These are phyloP conservation scores for Harpagoxenus sublaevis DNA, from an alignment of 2,888 invertebrate genomes.

Conservation along the genomic window DNA sequence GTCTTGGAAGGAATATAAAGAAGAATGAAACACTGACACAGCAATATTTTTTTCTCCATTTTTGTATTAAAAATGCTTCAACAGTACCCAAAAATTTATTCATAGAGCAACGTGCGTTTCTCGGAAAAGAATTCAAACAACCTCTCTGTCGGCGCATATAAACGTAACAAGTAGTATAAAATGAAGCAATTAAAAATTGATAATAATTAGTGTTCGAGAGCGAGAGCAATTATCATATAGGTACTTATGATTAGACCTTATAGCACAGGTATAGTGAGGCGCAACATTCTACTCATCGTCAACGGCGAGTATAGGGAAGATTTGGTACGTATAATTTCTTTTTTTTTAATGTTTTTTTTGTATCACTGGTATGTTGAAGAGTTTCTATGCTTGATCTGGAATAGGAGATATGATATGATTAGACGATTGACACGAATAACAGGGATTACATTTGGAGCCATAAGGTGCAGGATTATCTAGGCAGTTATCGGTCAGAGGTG, in stretches of 20 bases:
- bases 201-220: constrained; percentile 67
- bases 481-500: constrained; percentile 76
- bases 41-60: constrained; percentile 72
- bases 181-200: constrained; percentile 79
- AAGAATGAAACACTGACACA: constrained; percentile 12
- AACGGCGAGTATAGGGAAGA: constrained; percentile 70
- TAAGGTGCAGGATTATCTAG: constrained; percentile 75
- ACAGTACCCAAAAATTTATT: constrained; percentile 83
- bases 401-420: constrained; percentile 83
- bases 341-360: constrained; percentile 26
- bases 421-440: constrained; percentile 68
- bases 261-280: constrained; percentile 63
- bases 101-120: constrained; percentile 78
- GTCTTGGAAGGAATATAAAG: constrained; percentile 15
- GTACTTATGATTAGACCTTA: constrained; percentile 59
- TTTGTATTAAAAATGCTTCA: constrained; percentile 83
- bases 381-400: constrained; percentile 82
- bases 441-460: constrained; percentile 68
- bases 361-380: constrained; percentile 74
- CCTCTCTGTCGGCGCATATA: constrained; percentile 75
- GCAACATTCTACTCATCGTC: constrained; percentile 71
- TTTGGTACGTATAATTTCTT: constrained; percentile 71
- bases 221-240: constrained; percentile 51
- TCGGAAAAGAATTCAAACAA: constrained; percentile 77
- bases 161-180: constrained; percentile 83